These are phyloP conservation scores for Scaptomyza caliginosa DNA, from an alignment of 2,888 invertebrate species.

Conservation along the genomic window DNA sequence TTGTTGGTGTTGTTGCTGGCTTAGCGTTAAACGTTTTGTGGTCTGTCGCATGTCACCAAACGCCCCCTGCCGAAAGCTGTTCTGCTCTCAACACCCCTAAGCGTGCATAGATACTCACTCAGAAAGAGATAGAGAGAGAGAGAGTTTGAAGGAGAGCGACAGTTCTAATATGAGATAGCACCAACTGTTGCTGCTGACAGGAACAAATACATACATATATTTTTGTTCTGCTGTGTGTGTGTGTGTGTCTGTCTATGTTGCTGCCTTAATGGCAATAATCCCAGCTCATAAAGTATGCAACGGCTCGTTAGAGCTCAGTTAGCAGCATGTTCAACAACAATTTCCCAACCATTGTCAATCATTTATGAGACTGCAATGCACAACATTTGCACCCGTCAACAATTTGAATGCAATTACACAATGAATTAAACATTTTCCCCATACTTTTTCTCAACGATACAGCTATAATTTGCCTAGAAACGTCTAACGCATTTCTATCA, in stretches of 20 bases:
- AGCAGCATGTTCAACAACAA: conserved; percentile 34
- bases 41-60: conserved; percentile 40
- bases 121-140: background rate
- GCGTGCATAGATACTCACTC: background rate
- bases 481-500: too few relatives aligned
- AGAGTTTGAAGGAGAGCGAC: background rate
- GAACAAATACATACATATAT: background rate
- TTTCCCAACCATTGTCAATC: conserved; percentile 38
- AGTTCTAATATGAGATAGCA: conserved; percentile 9
- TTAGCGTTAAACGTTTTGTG: conserved; percentile 63
- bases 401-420: background rate
- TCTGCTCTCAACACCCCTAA: background rate
- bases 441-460: background rate
- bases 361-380: conserved; percentile 9
- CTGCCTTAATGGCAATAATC: conserved; percentile 69
- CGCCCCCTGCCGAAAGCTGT: conserved; percentile 1
- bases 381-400: background rate
- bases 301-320: conserved; percentile 39
- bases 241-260: conserved; percentile 13
- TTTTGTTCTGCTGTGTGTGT: conserved; percentile 5
- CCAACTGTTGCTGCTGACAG: conserved; percentile 60
- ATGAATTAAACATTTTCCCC: background rate
- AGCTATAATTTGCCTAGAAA: background rate
- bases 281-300: conserved; percentile 67
- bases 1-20: conserved; percentile 29